Base-by-base conservation (phyloP, 2,113 vertebrate species). In the Pogona vitticeps region DNA sequence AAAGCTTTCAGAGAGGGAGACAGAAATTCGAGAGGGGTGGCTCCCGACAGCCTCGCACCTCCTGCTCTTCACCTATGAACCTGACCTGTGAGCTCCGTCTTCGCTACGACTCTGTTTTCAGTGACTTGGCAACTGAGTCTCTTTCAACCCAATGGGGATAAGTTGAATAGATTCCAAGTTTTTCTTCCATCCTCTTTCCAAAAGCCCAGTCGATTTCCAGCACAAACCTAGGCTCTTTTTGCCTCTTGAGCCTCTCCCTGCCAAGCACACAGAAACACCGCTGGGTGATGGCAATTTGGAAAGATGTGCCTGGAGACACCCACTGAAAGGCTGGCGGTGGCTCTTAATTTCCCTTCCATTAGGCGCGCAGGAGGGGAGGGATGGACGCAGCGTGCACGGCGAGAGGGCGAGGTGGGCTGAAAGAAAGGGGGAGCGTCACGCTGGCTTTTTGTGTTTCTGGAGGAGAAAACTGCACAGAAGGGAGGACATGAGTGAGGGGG, bases 361-460 rank as follows among this genome's bases (percentile, higher is more conserved):
- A 86, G 40, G n/a, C 14, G 15, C 85, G 28, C 85, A 86, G 85
- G 78, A 86, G 84, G 76, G 76, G 76, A 59, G 38, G 52, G 28
- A 33, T 70, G 65, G 79, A 73, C 23, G 33, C n/a, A 9, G 38
- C 61, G 68, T 83, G 73, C 82, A 83, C 70, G 36, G 52, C 10
- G 59, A 31, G 65, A 52, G 38, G 31, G 40, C 10, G 9, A 10
- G 38, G 31, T 38, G 70, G 42, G 70, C 40, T 10, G 33, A 75
- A 26, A 4, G 7, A 31, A 26, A 65, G 21, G 28, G 28, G 28
- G 28, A 67, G 38, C 70, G 65, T 73, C 58, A 81, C 80, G 65
- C 79, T 61, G 68, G 6, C 21, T 2, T 46, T 80, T 75, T 61
- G 42, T 42, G 58, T 42, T 63, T 63, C 76, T 28, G 56, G 80